phyloP scores from a whole-genome alignment of 1,140 invertebrate genomes.

The Cyclargus thomasi region DNA sequence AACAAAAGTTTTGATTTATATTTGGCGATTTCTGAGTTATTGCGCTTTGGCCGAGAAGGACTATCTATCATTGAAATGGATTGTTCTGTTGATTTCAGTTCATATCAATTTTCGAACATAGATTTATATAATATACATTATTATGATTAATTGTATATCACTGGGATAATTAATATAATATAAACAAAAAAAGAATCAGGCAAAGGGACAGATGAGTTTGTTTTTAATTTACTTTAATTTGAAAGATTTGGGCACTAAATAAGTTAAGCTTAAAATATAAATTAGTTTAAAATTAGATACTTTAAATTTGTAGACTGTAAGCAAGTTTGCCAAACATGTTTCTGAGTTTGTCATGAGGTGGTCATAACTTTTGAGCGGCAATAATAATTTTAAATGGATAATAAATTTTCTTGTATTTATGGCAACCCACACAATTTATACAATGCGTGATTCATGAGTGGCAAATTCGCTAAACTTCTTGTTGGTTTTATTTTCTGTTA shows the following conservation, averaged over 20 bases:
- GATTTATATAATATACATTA: not conserved
- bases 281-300: too few relatives aligned
- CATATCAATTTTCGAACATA: too few relatives aligned
- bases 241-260: too few relatives aligned
- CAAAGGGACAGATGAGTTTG: too few relatives aligned
- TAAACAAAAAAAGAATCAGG: too few relatives aligned
- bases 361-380: not conserved
- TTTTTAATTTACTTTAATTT: too few relatives aligned
- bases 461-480: not conserved
- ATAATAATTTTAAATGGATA: not conserved
- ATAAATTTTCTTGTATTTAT: constrained; percentile 5
- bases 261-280: too few relatives aligned
- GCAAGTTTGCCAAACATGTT: too few relatives aligned
- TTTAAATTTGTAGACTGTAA: too few relatives aligned
- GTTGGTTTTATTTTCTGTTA: not conserved
- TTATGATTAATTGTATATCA: too few relatives aligned
- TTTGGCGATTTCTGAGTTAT: constrained; percentile 16
- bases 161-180: too few relatives aligned
- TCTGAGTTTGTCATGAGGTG: too few relatives aligned
- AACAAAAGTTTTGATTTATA: constrained; percentile 13
- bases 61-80: not conserved
- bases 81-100: not conserved
- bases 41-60: not conserved
- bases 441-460: not conserved
- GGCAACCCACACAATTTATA: not conserved